phyloP scores from a whole-genome alignment of 1,140 invertebrate species.

The Ooceraea biroi region DNA sequence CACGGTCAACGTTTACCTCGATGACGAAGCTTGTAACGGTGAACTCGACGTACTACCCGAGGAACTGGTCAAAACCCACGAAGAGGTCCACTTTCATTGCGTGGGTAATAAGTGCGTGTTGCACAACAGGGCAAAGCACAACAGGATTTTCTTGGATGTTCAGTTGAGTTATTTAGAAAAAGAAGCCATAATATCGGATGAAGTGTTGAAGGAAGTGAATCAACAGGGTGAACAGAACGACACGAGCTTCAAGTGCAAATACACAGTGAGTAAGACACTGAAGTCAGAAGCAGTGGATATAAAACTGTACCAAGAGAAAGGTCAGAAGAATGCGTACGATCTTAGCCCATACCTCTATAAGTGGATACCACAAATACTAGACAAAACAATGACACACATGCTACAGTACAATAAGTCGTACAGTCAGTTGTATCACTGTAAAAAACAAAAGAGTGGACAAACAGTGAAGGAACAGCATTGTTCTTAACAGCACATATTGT shows the following conservation, averaged over 20 bases:
- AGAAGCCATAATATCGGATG: slow-evolving; percentile 77
- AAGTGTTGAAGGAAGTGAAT: slow-evolving; percentile 51
- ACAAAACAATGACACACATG: slow-evolving; percentile 77
- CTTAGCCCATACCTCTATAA: slow-evolving; percentile 56
- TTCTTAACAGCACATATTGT: no score
- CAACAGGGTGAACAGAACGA: slow-evolving; percentile 52
- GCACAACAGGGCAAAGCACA: slow-evolving; percentile 70
- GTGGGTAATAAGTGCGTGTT: slow-evolving; percentile 74
- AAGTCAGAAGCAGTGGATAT: slow-evolving; percentile 63
- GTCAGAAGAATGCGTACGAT: slow-evolving; percentile 57
- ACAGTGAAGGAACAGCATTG: no score
- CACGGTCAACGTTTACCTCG: slow-evolving; percentile 65
- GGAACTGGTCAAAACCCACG: slow-evolving; percentile 76
- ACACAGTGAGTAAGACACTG: slow-evolving; percentile 65
- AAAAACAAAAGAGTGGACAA: neutral
- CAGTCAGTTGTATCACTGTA: neutral
- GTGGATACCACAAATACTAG: slow-evolving; percentile 69
- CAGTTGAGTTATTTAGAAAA: slow-evolving; percentile 72
- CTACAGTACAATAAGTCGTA: slow-evolving; percentile 73
- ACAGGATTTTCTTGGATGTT: slow-evolving; percentile 49
- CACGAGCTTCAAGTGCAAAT: slow-evolving; percentile 72
- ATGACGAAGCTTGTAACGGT: slow-evolving; percentile 75
- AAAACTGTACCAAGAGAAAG: slow-evolving; percentile 61
- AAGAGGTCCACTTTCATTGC: slow-evolving; percentile 73
- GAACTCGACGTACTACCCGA: slow-evolving; percentile 77